Evolutionary conservation across 2,113 vertebrate genomes (phyloP), one percentile per base, ranked within the genome.

Genomic region (Orcinus orca): DNA sequence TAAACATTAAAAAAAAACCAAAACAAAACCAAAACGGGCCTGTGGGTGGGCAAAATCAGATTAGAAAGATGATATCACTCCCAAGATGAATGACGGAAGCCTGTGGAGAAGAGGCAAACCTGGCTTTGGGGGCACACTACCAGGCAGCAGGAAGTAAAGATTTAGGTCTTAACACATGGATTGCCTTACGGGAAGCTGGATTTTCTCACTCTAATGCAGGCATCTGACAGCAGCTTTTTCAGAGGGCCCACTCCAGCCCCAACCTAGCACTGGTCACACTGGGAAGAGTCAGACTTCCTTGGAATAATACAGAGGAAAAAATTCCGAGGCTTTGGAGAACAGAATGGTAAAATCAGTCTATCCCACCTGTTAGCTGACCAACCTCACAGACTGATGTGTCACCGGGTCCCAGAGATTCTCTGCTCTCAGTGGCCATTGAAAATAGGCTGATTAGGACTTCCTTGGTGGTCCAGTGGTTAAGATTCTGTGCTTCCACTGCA

Each of bases 1-100:
- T 17, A 53, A 53, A 53, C 53, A 2, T 17, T 1, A 0, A 5
- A 17, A 53, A 53, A 15, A 50, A 12, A 47, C 5, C 1, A 18
- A 53, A 53, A 25, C 1, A 18, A 53, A 53, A 25, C 17, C 63
- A 23, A 93, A 62, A 70, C 23, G 8, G 65, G 63, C 44, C 38
- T 15, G n/a, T 67, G 44, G 26, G 20, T 38, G 14, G 25, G 60
- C 81, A 60, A 44, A 62, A n/a, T 87, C 73, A 93, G 25, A 7
- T 4, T 47, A 36, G 63, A 38, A 60, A 60, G 50, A 50, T 3
- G 10, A 67, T 5, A 6, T 47, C 63, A 25, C 15, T 60, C 21
- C 62, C 73, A 70, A 65, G 31, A 20, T 29, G 84, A 36, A 38
- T 60, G 63, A 47, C 31, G 2, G 63, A 31, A 79, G 83, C 8